Conservation (phyloP, 2,888 invertebrate species). For the Homarus gammarus region DNA sequence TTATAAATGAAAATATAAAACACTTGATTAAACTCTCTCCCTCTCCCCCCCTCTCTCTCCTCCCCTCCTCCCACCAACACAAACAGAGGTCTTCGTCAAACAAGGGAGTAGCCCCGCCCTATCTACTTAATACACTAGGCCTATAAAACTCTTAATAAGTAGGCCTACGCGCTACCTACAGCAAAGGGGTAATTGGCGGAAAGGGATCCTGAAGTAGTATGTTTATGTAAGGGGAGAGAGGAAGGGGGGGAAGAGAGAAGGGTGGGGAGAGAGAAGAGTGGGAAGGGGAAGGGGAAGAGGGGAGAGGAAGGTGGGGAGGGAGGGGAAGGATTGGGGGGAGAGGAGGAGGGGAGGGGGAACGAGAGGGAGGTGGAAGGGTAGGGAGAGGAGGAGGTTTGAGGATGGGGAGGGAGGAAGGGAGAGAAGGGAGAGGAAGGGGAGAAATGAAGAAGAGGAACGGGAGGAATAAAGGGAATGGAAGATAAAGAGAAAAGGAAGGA, state of each 20-base stretch:
- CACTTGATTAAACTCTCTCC: background rate
- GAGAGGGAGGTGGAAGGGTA: slow-evolving; percentile 2
- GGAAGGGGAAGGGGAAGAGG: background rate
- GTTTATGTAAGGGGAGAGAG: background rate
- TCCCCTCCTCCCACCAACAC: background rate
- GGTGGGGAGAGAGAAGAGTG: background rate
- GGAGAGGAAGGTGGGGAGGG: no score
- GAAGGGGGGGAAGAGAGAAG: background rate
- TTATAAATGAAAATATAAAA: no score
- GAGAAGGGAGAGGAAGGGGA: background rate
- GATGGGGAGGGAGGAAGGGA: background rate
- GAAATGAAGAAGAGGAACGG: background rate
- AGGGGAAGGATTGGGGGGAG: background rate
- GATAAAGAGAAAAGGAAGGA: background rate
- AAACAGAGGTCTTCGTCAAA: background rate
- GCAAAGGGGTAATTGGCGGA: background rate
- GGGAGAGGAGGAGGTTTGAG: background rate
- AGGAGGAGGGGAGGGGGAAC: background rate
- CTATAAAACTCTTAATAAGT: background rate
- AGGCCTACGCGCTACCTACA: background rate
- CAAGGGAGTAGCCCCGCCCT: background rate
- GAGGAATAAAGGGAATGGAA: background rate
- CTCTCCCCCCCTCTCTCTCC: background rate
- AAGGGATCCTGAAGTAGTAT: background rate
- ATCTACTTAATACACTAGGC: background rate